These are phyloP conservation scores for Nymphalis polychloros DNA, from an alignment of 2,888 invertebrate species.

Conservation along the genomic window DNA sequence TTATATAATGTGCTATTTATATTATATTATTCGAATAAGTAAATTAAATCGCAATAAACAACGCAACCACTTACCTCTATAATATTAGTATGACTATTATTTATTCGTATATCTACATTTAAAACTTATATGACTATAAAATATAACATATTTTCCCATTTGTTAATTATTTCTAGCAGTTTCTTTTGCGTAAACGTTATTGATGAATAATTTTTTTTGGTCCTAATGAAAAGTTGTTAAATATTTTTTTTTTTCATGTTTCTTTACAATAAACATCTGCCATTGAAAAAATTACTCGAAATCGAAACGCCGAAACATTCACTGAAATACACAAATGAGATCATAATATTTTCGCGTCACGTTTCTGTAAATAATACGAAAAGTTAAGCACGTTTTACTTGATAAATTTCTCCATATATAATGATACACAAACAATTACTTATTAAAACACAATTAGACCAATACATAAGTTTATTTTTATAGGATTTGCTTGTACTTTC, in stretches of 20 bases:
- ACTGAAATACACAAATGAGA: slow-evolving; percentile 9
- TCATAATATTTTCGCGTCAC: slow-evolving; percentile 25
- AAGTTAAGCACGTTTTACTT: slow-evolving; percentile 6
- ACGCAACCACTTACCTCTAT: too few relatives aligned
- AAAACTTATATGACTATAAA: too few relatives aligned
- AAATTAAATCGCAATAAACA: neutral
- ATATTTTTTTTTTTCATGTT: neutral
- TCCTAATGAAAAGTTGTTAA: too few relatives aligned
- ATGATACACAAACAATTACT: neutral
- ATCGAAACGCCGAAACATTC: neutral
- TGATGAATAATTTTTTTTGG: too few relatives aligned
- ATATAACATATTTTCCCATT: too few relatives aligned
- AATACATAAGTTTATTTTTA: too few relatives aligned
- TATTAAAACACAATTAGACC: neutral
- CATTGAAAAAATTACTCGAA: neutral
- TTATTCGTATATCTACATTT: too few relatives aligned
- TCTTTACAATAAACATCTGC: neutral
- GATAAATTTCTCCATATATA: too few relatives aligned
- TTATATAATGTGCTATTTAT: neutral
- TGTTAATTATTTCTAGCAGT: too few relatives aligned
- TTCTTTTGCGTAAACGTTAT: too few relatives aligned
- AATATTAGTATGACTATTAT: too few relatives aligned
- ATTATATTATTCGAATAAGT: neutral
- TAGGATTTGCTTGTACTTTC: too few relatives aligned
- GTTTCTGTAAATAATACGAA: slow-evolving; percentile 19